Evolutionary conservation across 2,888 invertebrate genomes (phyloP), one percentile per base, ranked within the genome.

Genomic region (Dasypogon diadema): DNA sequence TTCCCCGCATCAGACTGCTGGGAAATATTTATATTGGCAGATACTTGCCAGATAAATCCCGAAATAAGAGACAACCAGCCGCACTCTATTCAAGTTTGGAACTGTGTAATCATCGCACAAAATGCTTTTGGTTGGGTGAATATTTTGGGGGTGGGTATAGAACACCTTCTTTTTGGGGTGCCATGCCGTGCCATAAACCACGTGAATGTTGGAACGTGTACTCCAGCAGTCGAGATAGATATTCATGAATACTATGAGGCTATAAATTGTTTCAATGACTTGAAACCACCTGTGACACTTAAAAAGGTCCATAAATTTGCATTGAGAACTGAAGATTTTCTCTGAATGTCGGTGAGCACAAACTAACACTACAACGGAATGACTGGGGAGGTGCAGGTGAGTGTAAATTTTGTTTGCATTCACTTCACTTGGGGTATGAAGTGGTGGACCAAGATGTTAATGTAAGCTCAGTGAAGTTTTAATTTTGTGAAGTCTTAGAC

Each of bases 271-370:
- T 78, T 74, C 74, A 78, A 75, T 77, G 78, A 75, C 77, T 77
- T 58, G 46, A 78, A 79, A 79, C 79, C 79, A 79, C 79, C 79
- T 79, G 79, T 79, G 79, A 77, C 79, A 78, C 79, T 75, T 77
- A 78, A 76, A 76, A 77, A 76, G 58, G 75, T 77, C 78, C 72
- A 77, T 78, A 77, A 77, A 78, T 78, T 77, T 78, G 56, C 77
- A 77, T 77, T 74, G 65, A 75, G 68, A 46, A 74, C 37, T 73
- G 75, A 77, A 73, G 75, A 75, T 72, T 75, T 68, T 73, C 42
- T 73, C 56, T 51, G 54, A 70, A 70, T 70, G 34, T 34, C 54
- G 14, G 70, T 54, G 34, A 54, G 54, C 18, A 70, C 48, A 26
- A 68, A 68, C 65, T 68, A 48, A 4, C n/a, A 12, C 16, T 12